Evolutionary conservation across 2,113 vertebrate species (phyloP).

Genomic region (Chionodraco myersi): DNA sequence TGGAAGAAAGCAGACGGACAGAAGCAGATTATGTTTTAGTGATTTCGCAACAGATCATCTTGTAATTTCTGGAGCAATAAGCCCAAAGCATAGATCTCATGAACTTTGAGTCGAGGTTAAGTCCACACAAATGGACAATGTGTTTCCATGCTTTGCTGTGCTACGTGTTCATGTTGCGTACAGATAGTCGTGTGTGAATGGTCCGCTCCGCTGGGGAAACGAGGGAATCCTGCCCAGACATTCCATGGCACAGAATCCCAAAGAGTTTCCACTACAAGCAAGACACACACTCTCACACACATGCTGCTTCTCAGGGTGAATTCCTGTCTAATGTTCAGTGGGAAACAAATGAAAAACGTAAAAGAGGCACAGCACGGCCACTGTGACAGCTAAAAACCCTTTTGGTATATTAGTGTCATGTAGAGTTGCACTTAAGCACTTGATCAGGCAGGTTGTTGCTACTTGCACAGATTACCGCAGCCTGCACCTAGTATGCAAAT

Average conservation of each 20-base stretch:
- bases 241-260: conserved; percentile 77
- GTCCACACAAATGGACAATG: conserved; percentile 22
- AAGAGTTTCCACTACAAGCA: conserved; percentile 79
- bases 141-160: conserved; percentile 49
- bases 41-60: conserved; percentile 41
- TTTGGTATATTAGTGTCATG: conserved; percentile 31
- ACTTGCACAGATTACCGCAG: conserved; percentile 1
- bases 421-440: conserved; percentile 19
- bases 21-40: conserved; percentile 25
- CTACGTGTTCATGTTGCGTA: conserved; percentile 56
- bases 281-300: conserved; percentile 44
- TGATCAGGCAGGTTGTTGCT: conserved; percentile 16
- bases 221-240: conserved; percentile 79
- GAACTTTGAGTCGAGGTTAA: conserved; percentile 17
- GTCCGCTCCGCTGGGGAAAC: conserved; percentile 69
- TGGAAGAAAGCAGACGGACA: conserved; percentile 25
- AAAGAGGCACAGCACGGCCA: conserved; percentile 21
- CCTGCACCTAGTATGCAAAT: conserved; percentile 56
- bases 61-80: neutral
- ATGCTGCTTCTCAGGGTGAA: conserved; percentile 37
- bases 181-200: conserved; percentile 65
- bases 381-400: conserved; percentile 10
- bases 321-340: conserved; percentile 54
- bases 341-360: conserved; percentile 37
- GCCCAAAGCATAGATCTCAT: conserved; percentile 28